Evolutionary conservation across 2,888 invertebrate species (phyloP).

Genomic region (Pseudolycoriella hygida): DNA sequence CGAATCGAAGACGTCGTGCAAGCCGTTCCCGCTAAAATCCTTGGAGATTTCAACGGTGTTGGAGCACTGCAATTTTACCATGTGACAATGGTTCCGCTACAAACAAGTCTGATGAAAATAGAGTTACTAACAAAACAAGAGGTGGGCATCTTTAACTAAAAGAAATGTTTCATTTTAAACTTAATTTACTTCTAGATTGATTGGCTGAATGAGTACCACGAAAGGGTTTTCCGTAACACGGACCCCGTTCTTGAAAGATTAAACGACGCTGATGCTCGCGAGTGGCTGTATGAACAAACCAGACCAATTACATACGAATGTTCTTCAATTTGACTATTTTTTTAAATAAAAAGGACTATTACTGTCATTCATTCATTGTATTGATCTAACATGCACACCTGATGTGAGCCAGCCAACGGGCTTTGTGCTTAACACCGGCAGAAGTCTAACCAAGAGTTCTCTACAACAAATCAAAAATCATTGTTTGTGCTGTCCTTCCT

Average conservation of each 20-base stretch:
- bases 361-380: too few relatives aligned
- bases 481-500: too few relatives aligned
- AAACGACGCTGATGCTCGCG: slow-evolving; percentile 37
- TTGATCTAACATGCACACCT: too few relatives aligned
- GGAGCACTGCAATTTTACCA: slow-evolving; percentile 76
- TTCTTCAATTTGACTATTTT: too few relatives aligned
- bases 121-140: slow-evolving; percentile 59
- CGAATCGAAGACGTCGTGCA: slow-evolving; percentile 74
- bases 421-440: too few relatives aligned
- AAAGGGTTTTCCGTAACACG: slow-evolving; percentile 35
- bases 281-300: slow-evolving; percentile 69
- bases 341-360: too few relatives aligned
- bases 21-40: slow-evolving; percentile 36
- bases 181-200: slow-evolving; percentile 15
- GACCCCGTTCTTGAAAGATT: slow-evolving; percentile 53
- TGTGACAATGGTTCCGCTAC: slow-evolving; percentile 80
- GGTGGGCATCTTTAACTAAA: slow-evolving; percentile 34
- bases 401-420: too few relatives aligned
- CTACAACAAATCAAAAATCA: too few relatives aligned
- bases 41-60: slow-evolving; percentile 43
- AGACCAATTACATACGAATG: too few relatives aligned
- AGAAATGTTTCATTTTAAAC: background rate
- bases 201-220: slow-evolving; percentile 68
- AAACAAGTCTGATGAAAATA: slow-evolving; percentile 63
- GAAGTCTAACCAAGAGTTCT: too few relatives aligned